Percentiles rank a stretch among this genome's conserved stretches.
Evolutionary conservation across 2,888 invertebrate genomes (phyloP).

Genomic region (Anthrax anthrax): DNA sequence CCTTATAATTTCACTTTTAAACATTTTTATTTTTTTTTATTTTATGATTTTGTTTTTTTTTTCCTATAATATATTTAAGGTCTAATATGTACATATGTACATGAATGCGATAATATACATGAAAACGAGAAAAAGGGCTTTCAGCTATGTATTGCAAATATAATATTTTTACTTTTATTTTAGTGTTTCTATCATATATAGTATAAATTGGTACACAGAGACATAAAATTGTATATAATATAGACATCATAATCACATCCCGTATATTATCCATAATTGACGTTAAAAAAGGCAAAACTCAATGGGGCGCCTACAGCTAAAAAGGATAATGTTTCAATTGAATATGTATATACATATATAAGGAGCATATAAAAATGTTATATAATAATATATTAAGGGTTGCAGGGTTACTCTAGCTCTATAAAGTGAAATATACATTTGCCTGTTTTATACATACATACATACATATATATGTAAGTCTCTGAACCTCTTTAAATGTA

Average conservation of each 20-base stretch:
- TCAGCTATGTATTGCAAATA: neutral
- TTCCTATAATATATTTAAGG: no score
- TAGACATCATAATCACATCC: constrained; percentile 5
- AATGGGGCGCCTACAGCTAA: constrained; percentile 4
- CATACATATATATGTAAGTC: neutral
- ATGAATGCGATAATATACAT: neutral
- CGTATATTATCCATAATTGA: constrained; percentile 6
- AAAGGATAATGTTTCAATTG: constrained; percentile 8
- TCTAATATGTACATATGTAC: no score
- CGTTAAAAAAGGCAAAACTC: constrained; percentile 5
- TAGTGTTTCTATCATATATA: no score
- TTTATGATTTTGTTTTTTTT: no score
- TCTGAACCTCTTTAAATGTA: no score
- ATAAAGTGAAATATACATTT: no score
- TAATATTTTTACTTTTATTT: neutral
- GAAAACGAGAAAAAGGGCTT: constrained; percentile 1
- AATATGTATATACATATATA: neutral
- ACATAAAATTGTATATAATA: neutral
- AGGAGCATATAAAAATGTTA: no score
- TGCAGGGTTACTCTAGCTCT: no score
- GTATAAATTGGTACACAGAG: neutral
- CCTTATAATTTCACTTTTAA: neutral
- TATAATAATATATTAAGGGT: no score
- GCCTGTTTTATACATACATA: neutral
- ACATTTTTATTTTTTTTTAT: neutral